A percentile compares a stretch with the other conserved stretches of the same genome.
Conservation (phyloP, 1,140 invertebrate species). For the Diuraphis noxia region DNA sequence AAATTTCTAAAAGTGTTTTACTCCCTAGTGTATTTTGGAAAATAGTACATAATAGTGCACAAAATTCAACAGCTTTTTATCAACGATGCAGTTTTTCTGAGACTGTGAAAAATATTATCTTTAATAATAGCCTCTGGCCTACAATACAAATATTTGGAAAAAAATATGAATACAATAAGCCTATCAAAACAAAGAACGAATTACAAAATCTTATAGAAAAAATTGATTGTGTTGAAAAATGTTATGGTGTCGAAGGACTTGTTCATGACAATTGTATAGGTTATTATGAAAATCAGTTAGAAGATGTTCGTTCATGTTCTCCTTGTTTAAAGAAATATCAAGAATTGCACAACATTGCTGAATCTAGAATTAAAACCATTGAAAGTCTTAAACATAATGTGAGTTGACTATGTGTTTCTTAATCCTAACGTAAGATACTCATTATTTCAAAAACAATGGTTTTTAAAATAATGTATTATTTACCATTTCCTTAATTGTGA, state of each 20-base stretch:
- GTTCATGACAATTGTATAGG: background rate
- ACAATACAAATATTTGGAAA: background rate
- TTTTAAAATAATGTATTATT: background rate
- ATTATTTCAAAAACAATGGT: background rate
- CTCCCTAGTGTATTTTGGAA: background rate
- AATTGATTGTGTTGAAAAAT: background rate
- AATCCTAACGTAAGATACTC: too few relatives aligned
- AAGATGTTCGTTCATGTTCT: background rate
- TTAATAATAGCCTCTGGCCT: background rate
- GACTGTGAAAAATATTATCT: background rate
- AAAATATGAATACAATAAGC: background rate
- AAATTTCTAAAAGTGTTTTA: background rate
- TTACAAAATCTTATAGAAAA: conserved; percentile 24
- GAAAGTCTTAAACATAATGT: background rate
- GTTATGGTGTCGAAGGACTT: background rate
- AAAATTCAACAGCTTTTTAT: background rate
- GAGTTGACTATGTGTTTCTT: background rate
- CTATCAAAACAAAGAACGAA: conserved; percentile 8
- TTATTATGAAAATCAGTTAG: background rate
- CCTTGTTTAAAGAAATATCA: background rate
- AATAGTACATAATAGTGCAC: background rate
- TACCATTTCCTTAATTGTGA: too few relatives aligned
- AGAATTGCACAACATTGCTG: background rate
- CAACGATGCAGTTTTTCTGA: background rate
- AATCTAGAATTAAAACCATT: background rate